Base-by-base conservation (phyloP, 2,113 vertebrate genomes). In the Anas platyrhynchos region DNA sequence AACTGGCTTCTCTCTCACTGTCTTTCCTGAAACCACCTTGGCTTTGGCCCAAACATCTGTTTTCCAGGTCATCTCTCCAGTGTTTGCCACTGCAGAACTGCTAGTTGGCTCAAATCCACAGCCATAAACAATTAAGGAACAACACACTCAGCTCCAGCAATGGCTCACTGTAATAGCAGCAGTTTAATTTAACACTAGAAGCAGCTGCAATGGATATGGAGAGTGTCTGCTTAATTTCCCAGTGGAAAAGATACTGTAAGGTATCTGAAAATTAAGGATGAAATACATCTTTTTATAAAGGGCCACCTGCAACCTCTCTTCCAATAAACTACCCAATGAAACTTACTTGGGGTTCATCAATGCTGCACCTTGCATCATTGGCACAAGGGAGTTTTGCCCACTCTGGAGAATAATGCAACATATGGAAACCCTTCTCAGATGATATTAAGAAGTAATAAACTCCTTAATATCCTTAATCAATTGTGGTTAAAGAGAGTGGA, bases 11-110 rank as follows among this genome's bases (percentile, higher is more conserved):
- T 83, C 46, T 91, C 66, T 81, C 84, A 34, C 69, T 55, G 16
- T 46, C 87, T 91, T 95, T 87, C 78, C 89, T 86, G 63, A 85
- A 95, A 76, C 27, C 55, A 66, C 82, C 23, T 77, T 95, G 94
- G 96, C 91, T 94, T 69, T 89, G 41, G 41, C 44, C 84, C 95
- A 96, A 94, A 94, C 94, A 95, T 95, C 94, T 97, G 91, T 80
- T 95, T 94, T 87, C 44, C 82, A 93, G 95, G 89, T 89, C 74
- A 11, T 26, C 41, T 80, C 81, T 89, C 44, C 89, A 89, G 55
- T 0, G 0, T 87, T 96, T 92, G 44, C 84, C 71, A 58, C 78
- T 69, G 26, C 67, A 94, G 75, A 41, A 83, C 63, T 89, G 78
- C 71, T 66, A 1, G 84, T 95, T 94, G 95, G 91, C 94, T 93